phyloP scores from a whole-genome alignment of 2,888 invertebrate genomes.

The Xanthostigma xanthostigma region DNA sequence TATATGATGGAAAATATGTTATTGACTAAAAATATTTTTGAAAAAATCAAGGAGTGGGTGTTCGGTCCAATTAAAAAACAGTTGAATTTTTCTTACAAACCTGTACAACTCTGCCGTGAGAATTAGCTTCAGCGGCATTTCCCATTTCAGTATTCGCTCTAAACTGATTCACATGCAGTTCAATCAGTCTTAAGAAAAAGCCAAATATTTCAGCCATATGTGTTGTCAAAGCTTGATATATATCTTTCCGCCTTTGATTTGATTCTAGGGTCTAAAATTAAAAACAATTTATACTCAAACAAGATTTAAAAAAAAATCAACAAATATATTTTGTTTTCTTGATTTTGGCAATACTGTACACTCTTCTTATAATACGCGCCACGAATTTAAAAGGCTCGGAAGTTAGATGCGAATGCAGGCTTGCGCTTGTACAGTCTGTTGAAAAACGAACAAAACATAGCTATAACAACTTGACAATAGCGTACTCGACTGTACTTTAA shows the following conservation, averaged over 20 bases:
- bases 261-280: conserved; percentile 60
- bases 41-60: too few relatives aligned
- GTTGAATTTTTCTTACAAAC: conserved; percentile 21
- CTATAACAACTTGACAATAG: too few relatives aligned
- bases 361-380: too few relatives aligned
- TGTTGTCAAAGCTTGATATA: conserved; percentile 74
- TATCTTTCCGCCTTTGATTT: conserved; percentile 75
- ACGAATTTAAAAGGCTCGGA: too few relatives aligned
- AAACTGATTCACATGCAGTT: conserved; percentile 64
- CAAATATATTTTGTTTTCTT: too few relatives aligned
- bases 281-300: conserved; percentile 5
- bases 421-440: too few relatives aligned
- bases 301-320: too few relatives aligned
- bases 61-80: not conserved
- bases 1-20: not conserved
- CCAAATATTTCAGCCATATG: conserved; percentile 81
- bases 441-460: too few relatives aligned
- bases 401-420: too few relatives aligned
- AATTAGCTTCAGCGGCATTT: conserved; percentile 46
- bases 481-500: too few relatives aligned
- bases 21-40: too few relatives aligned
- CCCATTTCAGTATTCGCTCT: conserved; percentile 47
- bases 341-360: too few relatives aligned
- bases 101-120: conserved; percentile 67
- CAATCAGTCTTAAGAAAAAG: conserved; percentile 67